Conservation (phyloP, 2,113 vertebrate genomes). For the Rhea americana region DNA sequence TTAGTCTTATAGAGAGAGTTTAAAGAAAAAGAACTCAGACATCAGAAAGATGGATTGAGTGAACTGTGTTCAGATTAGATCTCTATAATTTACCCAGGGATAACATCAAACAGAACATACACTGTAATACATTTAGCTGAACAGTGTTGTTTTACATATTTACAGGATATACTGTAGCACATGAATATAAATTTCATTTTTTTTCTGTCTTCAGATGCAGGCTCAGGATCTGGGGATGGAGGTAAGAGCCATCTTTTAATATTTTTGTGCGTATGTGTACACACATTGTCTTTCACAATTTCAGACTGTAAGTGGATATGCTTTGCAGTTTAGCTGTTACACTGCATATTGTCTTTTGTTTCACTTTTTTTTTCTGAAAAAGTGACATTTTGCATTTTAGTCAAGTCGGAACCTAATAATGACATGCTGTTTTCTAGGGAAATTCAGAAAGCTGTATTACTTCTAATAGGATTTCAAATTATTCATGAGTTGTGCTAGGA, state of each 20-base stretch:
- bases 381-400: conserved; percentile 34
- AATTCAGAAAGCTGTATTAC: conserved; percentile 33
- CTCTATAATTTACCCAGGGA: conserved; percentile 40
- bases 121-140: neutral
- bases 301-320: neutral
- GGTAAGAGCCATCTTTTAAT: conserved; percentile 75
- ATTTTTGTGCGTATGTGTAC: neutral
- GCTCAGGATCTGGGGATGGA: conserved; percentile 86
- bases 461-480: conserved; percentile 31
- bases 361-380: neutral
- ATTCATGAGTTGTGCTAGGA: conserved; percentile 53
- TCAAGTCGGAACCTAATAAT: conserved; percentile 14
- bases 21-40: neutral
- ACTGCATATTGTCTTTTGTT: neutral
- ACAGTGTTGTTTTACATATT: conserved; percentile 8
- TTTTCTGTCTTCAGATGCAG: conserved; percentile 76
- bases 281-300: neutral
- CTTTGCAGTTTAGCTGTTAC: neutral
- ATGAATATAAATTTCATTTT: conserved; percentile 32
- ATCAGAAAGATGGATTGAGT: conserved; percentile 5
- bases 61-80: conserved; percentile 35
- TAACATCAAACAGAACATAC: neutral
- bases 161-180: neutral
- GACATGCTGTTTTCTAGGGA: conserved; percentile 36
- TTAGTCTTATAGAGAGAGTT: neutral